A percentile compares a stretch with the other conserved stretches of the same genome.
These are phyloP conservation scores for Acheta domesticus DNA, from an alignment of 2,888 invertebrate species.

Conservation along the genomic window DNA sequence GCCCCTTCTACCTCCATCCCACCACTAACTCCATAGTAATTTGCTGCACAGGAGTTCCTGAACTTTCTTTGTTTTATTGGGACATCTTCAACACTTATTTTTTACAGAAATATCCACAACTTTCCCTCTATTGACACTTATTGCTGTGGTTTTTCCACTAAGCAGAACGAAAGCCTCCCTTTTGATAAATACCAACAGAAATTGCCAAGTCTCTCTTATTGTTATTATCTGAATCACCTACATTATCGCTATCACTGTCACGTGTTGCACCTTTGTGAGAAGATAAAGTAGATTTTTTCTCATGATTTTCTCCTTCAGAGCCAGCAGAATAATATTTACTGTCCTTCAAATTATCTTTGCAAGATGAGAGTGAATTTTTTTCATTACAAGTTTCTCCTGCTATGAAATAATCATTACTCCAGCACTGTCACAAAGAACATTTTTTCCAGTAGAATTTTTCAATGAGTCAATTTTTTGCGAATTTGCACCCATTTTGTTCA, in stretches of 20 bases:
- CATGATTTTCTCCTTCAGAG: conserved; percentile 25
- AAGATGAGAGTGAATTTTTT: conserved; percentile 39
- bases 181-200: no score
- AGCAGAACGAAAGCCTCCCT: no score
- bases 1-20: no score
- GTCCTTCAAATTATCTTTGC: conserved; percentile 36
- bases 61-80: no score
- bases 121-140: no score
- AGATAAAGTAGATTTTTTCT: not conserved
- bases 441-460: conserved; percentile 31
- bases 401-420: conserved; percentile 31
- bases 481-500: not conserved
- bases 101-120: no score
- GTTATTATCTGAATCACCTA: not conserved
- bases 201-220: no score
- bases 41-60: no score
- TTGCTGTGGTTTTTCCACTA: no score
- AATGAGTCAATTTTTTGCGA: not conserved
- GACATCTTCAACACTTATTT: no score
- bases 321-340: conserved; percentile 42
- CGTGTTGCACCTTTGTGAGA: not conserved
- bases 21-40: no score
- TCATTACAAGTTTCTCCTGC: conserved; percentile 29
- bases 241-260: conserved; percentile 20
- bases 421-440: not conserved